Base-by-base conservation (phyloP, 2,113 vertebrate species). In the Podiceps cristatus region DNA sequence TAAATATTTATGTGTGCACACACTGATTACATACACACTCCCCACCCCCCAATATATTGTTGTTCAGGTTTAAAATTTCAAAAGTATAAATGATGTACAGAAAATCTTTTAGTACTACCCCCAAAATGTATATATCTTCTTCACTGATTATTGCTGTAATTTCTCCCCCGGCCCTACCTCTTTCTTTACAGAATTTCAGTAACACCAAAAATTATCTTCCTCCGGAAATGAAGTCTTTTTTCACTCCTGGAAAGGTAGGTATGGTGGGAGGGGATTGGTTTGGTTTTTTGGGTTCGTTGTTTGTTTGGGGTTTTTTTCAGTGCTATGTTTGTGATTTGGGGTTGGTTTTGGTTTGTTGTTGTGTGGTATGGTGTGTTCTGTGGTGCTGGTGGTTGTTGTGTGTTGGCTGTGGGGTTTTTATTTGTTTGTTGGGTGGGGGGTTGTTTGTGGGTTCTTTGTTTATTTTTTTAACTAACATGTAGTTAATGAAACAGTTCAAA, bases 161-260 rank as follows among this genome's bases (percentile, higher is more conserved):
- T 73, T 79, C 7, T 12, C 18, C 11, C 5, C 3, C 29, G 37
- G 37, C 58, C 37, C 28, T 6, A 5, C 24, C 1, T 15, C 7
- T 13, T 97, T 91, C 53, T 53, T 98, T 98, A 60, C 98, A 99
- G 99, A 99, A 99, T 97, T 99, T 99, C 97, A 99, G 98, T 98
- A 99, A 99, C 98, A 99, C 99, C 96, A 99, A 99, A 99, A 99
- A 99, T 97, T 99, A 99, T 62, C 99, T 99, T 95, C 99, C 99
- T 93, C 98, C 99, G 50, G 99, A 99, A 98, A 99, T 99, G 99
- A 99, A 99, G 96, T 98, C 99, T 1, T 99, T 99, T 98, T 99
- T 99, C 93, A 99, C 99, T 78, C 99, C 99, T 88, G 99, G 99
- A 98, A 99, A 99, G 99, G 99, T 99, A 96, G 3, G 97, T 96